These are phyloP conservation scores for Onychomys torridus DNA, from an alignment of 2,797 vertebrate genomes.

Conservation along the genomic window DNA sequence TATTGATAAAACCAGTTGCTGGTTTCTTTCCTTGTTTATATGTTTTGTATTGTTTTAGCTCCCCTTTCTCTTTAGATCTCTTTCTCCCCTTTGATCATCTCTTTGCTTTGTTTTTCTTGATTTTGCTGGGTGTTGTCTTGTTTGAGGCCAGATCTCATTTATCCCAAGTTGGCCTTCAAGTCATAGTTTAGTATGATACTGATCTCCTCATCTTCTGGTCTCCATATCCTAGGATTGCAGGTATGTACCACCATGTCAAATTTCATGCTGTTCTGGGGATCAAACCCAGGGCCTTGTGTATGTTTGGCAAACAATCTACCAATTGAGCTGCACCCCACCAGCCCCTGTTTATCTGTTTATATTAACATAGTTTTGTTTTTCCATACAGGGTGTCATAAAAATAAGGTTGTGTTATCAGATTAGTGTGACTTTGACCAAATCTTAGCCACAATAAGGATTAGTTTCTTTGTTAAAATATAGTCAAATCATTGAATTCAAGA, in stretches of 20 bases:
- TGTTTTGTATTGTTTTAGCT: background rate
- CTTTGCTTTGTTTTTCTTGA: background rate
- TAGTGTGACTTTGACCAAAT: slow-evolving; percentile 48
- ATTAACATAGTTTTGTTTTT: slow-evolving; percentile 26
- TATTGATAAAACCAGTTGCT: background rate
- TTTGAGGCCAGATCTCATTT: background rate
- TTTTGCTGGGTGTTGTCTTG: background rate
- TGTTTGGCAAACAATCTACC: background rate
- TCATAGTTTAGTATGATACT: background rate
- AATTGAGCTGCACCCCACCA: background rate
- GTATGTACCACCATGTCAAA: background rate
- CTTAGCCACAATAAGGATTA: slow-evolving; percentile 19
- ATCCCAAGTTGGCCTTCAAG: background rate
- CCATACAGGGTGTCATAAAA: background rate
- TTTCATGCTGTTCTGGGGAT: background rate
- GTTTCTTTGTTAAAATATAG: slow-evolving; percentile 22
- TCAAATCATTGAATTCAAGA: slow-evolving; percentile 58
- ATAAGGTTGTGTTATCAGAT: slow-evolving; percentile 36
- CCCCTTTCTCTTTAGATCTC: background rate
- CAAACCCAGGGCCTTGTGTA: background rate
- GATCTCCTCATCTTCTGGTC: background rate
- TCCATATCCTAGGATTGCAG: background rate
- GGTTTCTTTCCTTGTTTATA: background rate
- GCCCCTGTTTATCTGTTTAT: background rate
- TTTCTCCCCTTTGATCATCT: background rate